Conservation (phyloP, 2,113 vertebrate species). For the Leucoraja erinaceus region DNA sequence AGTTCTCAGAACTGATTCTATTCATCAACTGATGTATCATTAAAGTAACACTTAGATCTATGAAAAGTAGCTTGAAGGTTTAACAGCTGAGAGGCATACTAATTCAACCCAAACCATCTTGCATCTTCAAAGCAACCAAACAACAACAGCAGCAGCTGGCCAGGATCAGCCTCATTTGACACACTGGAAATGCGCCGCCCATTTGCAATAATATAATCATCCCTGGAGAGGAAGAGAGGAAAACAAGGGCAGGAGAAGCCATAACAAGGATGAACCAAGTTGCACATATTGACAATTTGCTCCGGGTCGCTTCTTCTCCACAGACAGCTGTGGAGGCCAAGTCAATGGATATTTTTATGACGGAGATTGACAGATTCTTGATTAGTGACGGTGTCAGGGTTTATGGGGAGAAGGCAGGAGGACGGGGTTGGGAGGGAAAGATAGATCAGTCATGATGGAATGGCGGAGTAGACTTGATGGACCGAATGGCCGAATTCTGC, state of each 20-base stretch:
- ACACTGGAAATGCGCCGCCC: background rate
- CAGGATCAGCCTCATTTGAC: background rate
- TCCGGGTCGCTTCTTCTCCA: background rate
- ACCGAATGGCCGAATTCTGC: too few species aligned
- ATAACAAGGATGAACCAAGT: background rate
- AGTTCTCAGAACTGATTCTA: background rate
- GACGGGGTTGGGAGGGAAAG: too few species aligned
- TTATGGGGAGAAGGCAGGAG: too few species aligned
- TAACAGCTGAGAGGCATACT: background rate
- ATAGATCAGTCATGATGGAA: too few species aligned
- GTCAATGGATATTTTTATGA: too few species aligned
- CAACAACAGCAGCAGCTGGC: background rate
- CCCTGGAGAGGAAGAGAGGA: background rate
- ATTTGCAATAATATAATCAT: background rate
- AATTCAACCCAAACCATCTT: background rate
- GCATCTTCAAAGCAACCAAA: background rate
- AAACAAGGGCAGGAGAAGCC: background rate
- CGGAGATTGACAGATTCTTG: too few species aligned
- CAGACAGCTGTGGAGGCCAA: too few species aligned
- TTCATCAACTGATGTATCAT: background rate
- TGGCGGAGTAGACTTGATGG: too few species aligned
- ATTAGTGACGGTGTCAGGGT: too few species aligned
- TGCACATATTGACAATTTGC: background rate
- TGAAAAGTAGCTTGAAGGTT: background rate
- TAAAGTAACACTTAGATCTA: background rate